phyloP scores from a whole-genome alignment of 2,113 vertebrate species.

The Micronycteris hirsuta region DNA sequence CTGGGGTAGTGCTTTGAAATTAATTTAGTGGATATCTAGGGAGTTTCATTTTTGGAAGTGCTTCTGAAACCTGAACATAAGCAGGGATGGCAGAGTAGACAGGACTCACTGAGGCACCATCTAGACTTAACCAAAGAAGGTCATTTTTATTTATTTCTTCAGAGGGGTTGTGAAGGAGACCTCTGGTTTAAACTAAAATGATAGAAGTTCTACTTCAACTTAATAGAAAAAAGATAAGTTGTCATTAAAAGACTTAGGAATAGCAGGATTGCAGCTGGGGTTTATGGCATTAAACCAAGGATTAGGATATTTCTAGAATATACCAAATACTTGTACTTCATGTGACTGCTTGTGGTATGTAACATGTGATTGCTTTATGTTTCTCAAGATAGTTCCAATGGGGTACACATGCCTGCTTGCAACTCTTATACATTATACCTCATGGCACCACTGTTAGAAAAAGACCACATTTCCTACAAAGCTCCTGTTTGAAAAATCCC shows the following conservation, averaged over 20 bases:
- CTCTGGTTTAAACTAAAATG: not conserved
- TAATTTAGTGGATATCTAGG: not conserved
- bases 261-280: not conserved
- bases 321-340: not conserved
- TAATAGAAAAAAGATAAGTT: not conserved
- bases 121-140: not conserved
- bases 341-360: not conserved
- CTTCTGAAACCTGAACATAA: not conserved
- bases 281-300: not conserved
- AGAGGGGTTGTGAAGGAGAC: too few relatives aligned
- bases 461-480: not conserved
- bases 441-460: not conserved
- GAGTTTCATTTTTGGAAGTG: not conserved
- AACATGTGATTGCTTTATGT: not conserved
- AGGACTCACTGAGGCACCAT: not conserved
- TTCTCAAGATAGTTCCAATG: not conserved
- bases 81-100: accelerated
- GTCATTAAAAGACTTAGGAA: not conserved
- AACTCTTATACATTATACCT: not conserved
- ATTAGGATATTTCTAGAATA: not conserved
- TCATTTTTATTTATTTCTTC: not conserved
- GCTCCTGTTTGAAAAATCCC: not conserved
- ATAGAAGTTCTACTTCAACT: not conserved
- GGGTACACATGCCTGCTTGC: not conserved
- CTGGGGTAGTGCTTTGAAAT: not conserved